phyloP scores from a whole-genome alignment of 2,113 vertebrate genomes.

The Cardinalis cardinalis region DNA sequence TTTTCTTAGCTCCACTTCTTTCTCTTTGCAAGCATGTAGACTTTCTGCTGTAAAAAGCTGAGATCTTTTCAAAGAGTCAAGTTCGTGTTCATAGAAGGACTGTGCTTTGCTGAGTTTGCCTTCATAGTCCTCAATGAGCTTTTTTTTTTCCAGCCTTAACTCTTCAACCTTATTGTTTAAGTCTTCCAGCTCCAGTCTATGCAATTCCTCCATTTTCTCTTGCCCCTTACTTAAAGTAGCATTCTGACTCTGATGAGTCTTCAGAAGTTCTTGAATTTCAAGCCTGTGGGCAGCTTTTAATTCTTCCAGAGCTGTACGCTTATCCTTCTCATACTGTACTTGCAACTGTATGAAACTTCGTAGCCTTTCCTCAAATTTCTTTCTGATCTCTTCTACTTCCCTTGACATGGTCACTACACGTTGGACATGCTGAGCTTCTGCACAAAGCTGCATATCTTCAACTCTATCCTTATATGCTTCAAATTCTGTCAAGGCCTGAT shows the following conservation, averaged over 20 bases:
- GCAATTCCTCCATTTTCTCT: constrained; percentile 87
- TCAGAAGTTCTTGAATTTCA: constrained; percentile 91
- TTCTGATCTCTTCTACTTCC: constrained; percentile 96
- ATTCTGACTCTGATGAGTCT: constrained; percentile 89
- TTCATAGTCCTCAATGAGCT: constrained; percentile 93
- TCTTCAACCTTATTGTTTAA: constrained; percentile 86
- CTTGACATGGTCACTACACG: constrained; percentile 95
- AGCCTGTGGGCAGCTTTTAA: constrained; percentile 83
- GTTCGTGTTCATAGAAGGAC: constrained; percentile 92
- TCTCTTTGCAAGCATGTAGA: constrained; percentile 92
- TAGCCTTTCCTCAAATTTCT: constrained; percentile 92
- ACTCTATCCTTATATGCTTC: constrained; percentile 93
- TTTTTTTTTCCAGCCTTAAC: constrained; percentile 88
- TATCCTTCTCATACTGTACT: constrained; percentile 92
- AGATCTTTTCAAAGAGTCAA: constrained; percentile 94
- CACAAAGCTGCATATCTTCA: constrained; percentile 95
- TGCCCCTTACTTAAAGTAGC: constrained; percentile 87
- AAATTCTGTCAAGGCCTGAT: constrained; percentile 93
- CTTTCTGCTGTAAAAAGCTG: constrained; percentile 95
- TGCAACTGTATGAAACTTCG: constrained; percentile 88
- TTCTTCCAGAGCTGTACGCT: constrained; percentile 85
- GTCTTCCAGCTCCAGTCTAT: constrained; percentile 86
- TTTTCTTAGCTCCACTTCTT: constrained; percentile 89
- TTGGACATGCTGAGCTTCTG: constrained; percentile 95
- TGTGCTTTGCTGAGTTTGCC: constrained; percentile 95